Evolutionary conservation across 2,113 vertebrate genomes (phyloP).

Genomic region (Canis aureus): DNA sequence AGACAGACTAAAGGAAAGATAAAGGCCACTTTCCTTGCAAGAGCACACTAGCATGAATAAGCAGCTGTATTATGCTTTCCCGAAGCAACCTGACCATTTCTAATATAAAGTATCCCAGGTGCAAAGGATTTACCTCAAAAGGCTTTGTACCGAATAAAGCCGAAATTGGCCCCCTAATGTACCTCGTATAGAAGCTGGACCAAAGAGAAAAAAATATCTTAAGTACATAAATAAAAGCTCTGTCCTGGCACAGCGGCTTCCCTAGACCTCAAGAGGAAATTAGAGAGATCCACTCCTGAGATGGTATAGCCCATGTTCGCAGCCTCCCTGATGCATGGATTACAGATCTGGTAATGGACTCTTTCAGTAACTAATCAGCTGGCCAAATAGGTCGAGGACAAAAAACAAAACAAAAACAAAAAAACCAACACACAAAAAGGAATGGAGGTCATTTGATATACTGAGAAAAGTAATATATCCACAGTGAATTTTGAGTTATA

Average conservation of each 20-base stretch:
- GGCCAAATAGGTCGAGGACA: not conserved
- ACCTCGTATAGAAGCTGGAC: not conserved
- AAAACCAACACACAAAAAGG: not conserved
- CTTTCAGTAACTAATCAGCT: not conserved
- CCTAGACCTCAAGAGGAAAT: not conserved
- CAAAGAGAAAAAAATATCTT: not conserved
- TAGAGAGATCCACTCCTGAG: not conserved
- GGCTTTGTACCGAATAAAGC: not conserved
- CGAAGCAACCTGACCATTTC: not conserved
- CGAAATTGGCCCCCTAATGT: not conserved
- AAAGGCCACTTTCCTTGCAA: not conserved
- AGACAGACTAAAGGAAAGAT: not conserved
- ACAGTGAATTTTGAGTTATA: not conserved
- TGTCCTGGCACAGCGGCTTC: not conserved
- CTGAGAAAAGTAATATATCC: not conserved
- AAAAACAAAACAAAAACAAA: not conserved
- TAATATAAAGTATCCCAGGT: not conserved
- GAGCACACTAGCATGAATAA: not conserved
- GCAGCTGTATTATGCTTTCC: not conserved
- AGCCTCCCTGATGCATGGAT: not conserved
- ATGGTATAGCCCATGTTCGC: not conserved
- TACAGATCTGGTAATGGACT: accelerated
- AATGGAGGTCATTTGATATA: not conserved
- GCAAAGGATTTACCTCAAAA: not conserved
- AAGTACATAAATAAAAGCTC: not conserved